phyloP scores from a whole-genome alignment of 2,797 vertebrate species.

The Liasis olivaceus region DNA sequence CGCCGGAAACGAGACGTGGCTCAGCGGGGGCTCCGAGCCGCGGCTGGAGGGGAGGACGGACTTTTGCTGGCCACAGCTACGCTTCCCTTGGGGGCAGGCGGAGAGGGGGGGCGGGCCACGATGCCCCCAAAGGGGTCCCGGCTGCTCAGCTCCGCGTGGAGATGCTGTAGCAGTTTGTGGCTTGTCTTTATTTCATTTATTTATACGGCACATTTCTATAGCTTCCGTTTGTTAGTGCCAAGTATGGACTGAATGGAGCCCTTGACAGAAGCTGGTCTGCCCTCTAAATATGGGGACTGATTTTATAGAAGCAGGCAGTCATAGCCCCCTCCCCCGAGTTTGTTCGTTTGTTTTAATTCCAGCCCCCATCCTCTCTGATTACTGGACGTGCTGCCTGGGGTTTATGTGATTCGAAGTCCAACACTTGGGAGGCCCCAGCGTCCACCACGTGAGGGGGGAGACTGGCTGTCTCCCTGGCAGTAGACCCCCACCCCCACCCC shows the following conservation, averaged over 20 bases:
- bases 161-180: not conserved
- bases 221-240: no score
- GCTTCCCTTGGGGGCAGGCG: not conserved
- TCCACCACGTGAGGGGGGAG: not conserved
- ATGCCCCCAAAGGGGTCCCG: not conserved
- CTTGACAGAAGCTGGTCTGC: not conserved
- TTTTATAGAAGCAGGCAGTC: not conserved
- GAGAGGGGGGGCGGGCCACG: not conserved
- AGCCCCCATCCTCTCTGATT: not conserved
- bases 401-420: not conserved
- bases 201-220: no score
- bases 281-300: not conserved
- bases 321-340: not conserved
- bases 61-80: not conserved
- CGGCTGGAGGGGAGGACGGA: not conserved
- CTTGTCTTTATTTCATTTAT: not conserved
- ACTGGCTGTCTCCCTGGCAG: not conserved
- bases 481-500: not conserved
- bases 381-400: not conserved
- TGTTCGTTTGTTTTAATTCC: not conserved
- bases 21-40: not conserved
- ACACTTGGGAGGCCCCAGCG: not conserved
- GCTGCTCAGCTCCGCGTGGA: no score
- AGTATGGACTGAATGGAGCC: not conserved
- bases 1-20: not conserved